Evolutionary conservation across 2,888 invertebrate species (phyloP), one percentile per base, ranked within the genome.

Genomic region (Ophion ellenae): DNA sequence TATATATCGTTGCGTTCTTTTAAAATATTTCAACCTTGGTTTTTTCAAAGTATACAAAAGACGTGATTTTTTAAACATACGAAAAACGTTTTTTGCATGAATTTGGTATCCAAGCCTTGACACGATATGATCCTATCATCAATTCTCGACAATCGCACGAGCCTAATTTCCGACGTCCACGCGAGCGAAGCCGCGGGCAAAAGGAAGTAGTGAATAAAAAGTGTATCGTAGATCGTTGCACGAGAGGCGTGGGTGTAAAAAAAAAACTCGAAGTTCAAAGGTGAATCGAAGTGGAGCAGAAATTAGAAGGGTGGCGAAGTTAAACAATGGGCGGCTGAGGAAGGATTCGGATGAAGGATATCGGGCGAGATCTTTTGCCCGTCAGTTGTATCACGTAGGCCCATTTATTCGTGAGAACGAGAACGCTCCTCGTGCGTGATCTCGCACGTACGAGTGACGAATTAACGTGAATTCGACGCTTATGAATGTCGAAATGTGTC

Each of bases 341-440:
- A 71, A 57, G 5, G 24, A 63, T 24, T 20, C 28, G 47, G 53
- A 63, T 53, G 45, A 20, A 71, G 24, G 78, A 74, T 73, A 24
- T 45, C 59, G 28, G 40, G 77, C 24, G 45, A 75, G 81, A 86
- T 86, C 86, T 78, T 81, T 77, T 20, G 10, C 40, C 57, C 75
- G 84, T 84, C 78, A 81, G 77, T 81, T 86, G 47, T 67, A 81
- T 77, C 86, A 86, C 86, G 86, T 86, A 81, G 81, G 28, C 28
- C 70, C 78, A 86, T 86, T 84, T 78, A 76, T 86, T 67, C 74
- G 59, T 70, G 78, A 78, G 66, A 66, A 76, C 36, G 32, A 86
- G 80, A 87, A 86, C 84, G 87, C 75, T 81, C 45, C 79, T 78
- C 80, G 87, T 87, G 90, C 92, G 92, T 92, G 92, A 92, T 90